Base-by-base conservation (phyloP, 2,113 vertebrate species). In the Semicossyphus pulcher region DNA sequence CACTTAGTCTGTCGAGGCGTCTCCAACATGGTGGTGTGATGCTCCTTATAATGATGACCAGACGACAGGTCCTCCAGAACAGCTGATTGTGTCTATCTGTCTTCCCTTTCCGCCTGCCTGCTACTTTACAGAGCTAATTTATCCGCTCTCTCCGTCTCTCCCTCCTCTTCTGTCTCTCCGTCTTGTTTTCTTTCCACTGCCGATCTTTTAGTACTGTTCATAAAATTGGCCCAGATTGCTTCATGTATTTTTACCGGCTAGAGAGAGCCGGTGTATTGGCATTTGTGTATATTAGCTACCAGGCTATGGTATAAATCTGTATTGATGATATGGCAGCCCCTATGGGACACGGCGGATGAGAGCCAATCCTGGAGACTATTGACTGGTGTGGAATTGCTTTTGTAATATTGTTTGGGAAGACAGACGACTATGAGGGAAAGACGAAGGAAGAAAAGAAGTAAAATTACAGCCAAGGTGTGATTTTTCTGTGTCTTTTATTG, bases 361-460 rank as follows among this genome's bases (percentile, higher is more conserved):
- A 91, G 72, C 87, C 92, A 92, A 92, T 91, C 88, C 89, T 71
- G 72, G 72, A 78, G 58, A 81, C 85, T 93, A 94, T 92, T 91
- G 92, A 92, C 91, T 92, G 87, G 68, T 86, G 88, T 85, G 88
- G 90, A 93, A 92, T 92, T 89, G 89, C 90, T 93, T 93, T 91
- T 92, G 92, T 92, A 93, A 94, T 92, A 92, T 93, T 93, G 91
- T 93, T 93, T 93, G 86, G 87, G 83, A 91, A 91, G 90, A 92
- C 85, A 53, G 91, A 91, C 72, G 86, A 87, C 88, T 84, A 77
- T n/a, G 78, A 78, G 56, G 69, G 58, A 63, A 79, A 85, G 67
- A 70, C 73, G 52, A 31, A 28, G 14, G 32, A 29, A 12, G 20
- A 11, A 68, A 25, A 58, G 26, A 69, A 61, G 54, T 37, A 54